These are phyloP conservation scores for Oxystoma pomonae DNA, from an alignment of 2,888 invertebrate species.

Conservation along the genomic window DNA sequence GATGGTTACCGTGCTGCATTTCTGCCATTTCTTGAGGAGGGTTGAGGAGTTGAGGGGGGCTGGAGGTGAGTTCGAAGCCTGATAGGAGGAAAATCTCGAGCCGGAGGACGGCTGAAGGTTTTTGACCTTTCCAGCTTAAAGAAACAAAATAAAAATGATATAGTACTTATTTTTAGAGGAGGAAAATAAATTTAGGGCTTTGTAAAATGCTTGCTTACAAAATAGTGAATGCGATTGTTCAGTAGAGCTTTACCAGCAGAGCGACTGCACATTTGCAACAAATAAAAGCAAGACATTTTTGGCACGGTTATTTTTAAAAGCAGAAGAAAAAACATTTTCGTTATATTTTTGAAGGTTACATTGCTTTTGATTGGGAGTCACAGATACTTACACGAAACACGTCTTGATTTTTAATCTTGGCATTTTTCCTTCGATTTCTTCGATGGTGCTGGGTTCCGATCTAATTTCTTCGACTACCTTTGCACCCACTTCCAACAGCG, in stretches of 20 bases:
- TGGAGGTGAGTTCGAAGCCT: slow-evolving; percentile 57
- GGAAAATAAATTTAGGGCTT: too few relatives aligned
- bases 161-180: background rate
- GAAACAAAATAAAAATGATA: too few relatives aligned
- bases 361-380: too few relatives aligned
- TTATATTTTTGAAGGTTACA: too few relatives aligned
- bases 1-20: slow-evolving; percentile 57
- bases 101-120: slow-evolving; percentile 58
- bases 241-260: too few relatives aligned
- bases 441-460: slow-evolving; percentile 59
- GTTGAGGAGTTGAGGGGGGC: slow-evolving; percentile 48
- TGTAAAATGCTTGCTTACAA: too few relatives aligned
- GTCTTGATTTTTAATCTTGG: slow-evolving; percentile 61
- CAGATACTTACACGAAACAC: slow-evolving; percentile 56
- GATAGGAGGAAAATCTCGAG: slow-evolving; percentile 61
- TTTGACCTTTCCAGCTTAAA: slow-evolving; percentile 57
- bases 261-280: too few relatives aligned
- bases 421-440: slow-evolving; percentile 61
- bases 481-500: slow-evolving; percentile 58
- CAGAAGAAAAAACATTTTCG: too few relatives aligned
- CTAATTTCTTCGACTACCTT: slow-evolving; percentile 61
- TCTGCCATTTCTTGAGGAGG: slow-evolving; percentile 57
- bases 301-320: too few relatives aligned
- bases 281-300: too few relatives aligned
- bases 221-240: too few relatives aligned